Evolutionary conservation across 2,888 invertebrate species (phyloP), one percentile per base, ranked within the genome.

Genomic region (Anorthoa munda): DNA sequence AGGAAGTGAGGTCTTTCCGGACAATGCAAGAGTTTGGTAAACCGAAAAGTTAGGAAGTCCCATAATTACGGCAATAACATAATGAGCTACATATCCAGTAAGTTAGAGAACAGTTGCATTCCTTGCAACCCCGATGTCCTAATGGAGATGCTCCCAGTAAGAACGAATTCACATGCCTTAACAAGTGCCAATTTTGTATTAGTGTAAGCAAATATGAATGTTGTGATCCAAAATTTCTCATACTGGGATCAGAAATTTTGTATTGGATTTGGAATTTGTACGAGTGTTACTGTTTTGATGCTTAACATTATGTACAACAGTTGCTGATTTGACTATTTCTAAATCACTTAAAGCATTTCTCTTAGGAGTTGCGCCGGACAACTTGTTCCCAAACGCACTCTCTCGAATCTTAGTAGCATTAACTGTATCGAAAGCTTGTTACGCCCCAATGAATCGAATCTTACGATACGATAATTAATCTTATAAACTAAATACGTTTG

Each of bases 391-490:
- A 17, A 70, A 77, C 53, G 66, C 76, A 75, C 59, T 56, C 51
- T 67, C 60, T 60, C 45, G 17, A 60, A 60, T 60, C 55, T 59
- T 39, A 15, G 51, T 66, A 79, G 56, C 64, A 72, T 66, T 72
- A 72, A 61, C 59, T 61, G 63, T 81, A 83, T 61, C 59, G 76
- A 56, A 80, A 70, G 64, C 66, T 80, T 75, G 76, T 83, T 65
- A 80, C 81, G 70, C 70, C 64, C 76, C 67, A 80, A 70, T 81
- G 66, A 83, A 81, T 75, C 58, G 84, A 83, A 70, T 83, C 59
- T 55, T 75, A 83, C 69, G 70, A 83, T 70, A 70, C 59, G 45
- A 81, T 65, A 56, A 80, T 81, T 76, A 81, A 84, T 81, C 71
- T 68, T 58, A 61, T 45, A 61, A 66, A 65, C 76, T 72, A 76